phyloP scores from a whole-genome alignment of 2,113 vertebrate species.

The Antigone vipio region DNA sequence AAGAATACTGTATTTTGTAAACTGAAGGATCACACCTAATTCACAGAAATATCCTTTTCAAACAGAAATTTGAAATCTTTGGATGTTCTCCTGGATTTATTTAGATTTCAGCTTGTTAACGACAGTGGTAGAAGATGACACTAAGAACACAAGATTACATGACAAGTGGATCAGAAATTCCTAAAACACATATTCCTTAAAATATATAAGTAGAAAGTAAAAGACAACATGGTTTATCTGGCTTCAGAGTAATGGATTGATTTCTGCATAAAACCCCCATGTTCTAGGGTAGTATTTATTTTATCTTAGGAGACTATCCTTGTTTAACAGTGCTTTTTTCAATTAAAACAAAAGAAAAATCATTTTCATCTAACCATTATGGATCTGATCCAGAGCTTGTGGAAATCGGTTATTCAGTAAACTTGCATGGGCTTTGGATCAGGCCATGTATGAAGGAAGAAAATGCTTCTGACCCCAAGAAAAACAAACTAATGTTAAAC shows the following conservation, averaged over 20 bases:
- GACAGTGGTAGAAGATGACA: not conserved
- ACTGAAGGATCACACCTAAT: not conserved
- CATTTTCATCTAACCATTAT: not conserved
- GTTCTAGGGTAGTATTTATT: not conserved
- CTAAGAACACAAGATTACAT: not conserved
- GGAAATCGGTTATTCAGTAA: not conserved
- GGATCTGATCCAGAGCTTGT: not conserved
- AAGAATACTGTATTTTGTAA: not conserved
- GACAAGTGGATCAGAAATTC: not conserved
- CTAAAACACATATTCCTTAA: not conserved
- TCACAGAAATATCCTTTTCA: not conserved
- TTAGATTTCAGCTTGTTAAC: not conserved
- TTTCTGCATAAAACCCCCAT: not conserved
- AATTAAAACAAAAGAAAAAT: not conserved
- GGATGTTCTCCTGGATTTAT: not conserved
- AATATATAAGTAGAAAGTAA: not conserved
- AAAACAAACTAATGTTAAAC: not conserved
- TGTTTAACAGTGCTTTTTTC: not conserved
- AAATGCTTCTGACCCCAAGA: not conserved
- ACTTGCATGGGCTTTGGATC: not conserved
- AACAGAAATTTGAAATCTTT: not conserved
- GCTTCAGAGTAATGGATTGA: not conserved
- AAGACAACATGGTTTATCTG: not conserved
- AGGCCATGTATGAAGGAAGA: not conserved
- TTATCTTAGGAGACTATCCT: not conserved